Evolutionary conservation across 2,113 vertebrate species (phyloP).

Genomic region (crab-eating macaque (Macaca fascicularis)): DNA sequence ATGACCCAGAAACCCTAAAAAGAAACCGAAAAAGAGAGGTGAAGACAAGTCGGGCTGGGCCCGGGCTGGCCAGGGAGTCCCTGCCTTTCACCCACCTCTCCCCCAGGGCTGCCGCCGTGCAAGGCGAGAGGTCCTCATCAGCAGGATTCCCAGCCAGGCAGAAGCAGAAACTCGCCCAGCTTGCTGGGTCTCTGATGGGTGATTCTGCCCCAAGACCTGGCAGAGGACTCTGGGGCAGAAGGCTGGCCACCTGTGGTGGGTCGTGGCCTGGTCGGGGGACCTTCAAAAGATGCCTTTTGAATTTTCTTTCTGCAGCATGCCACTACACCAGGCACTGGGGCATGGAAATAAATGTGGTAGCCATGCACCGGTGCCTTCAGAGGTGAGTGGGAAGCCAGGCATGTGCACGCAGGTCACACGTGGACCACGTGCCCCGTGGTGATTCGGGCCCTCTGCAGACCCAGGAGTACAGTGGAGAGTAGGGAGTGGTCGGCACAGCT

Average conservation of each 20-base stretch:
- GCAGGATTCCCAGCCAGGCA: neutral
- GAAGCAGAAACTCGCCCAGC: too few relatives aligned
- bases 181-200: neutral
- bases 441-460: neutral
- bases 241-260: neutral
- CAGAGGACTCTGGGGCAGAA: accelerated
- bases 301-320: accelerated
- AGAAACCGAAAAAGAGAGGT: accelerated
- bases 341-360: accelerated
- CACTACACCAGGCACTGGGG: accelerated
- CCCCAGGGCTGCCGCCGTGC: neutral
- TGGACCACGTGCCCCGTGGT: accelerated
- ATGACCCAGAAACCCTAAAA: neutral
- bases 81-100: accelerated
- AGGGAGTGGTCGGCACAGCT: neutral
- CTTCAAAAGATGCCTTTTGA: too few relatives aligned
- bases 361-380: accelerated
- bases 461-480: too few relatives aligned
- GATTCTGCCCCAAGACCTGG: neutral
- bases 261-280: neutral
- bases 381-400: neutral
- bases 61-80: too few relatives aligned
- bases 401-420: accelerated
- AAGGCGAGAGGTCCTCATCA: accelerated
- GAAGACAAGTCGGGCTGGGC: accelerated